Evolutionary conservation across 1,140 invertebrate species (phyloP), one percentile per base, ranked within the genome.

Genomic region (Heliothis subflexa): DNA sequence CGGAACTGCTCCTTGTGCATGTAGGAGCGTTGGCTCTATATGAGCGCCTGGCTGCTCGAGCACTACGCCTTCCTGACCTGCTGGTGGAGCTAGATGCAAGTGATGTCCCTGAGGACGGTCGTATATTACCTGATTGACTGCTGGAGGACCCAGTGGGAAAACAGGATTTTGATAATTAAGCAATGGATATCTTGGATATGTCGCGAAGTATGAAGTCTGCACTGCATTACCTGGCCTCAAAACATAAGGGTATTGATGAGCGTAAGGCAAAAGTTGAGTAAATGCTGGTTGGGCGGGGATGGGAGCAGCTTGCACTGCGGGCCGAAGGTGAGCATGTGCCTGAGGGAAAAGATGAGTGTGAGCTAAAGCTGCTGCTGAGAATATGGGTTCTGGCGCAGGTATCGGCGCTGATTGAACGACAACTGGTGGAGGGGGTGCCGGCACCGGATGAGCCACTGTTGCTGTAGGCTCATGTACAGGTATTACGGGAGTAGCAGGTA

Each of bases 131-230:
- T 88, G 90, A 9, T 82, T 79, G 25, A 84, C 78, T 9, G 83
- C 64, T 14, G 84, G 73, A 1, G 80, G 40, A 33, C 25, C 18
- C 21, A 90, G 14, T 10, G 88, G 91, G 59, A 88, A 75, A 3
- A 90, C 59, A 14, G 88, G 88, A 18, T 83, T 81, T 74, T 91
- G 91, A 50, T 91, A 91, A 62, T 93, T 93, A 1, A 91, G 73
- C 5, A 94, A 83, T 1, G 93, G 94, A 78, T 92, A 93, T 78
- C 89, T 89, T 9, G 94, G 94, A 75, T 91, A 95, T 0, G 89
- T 93, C 0, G 93, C 93, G 61, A 95, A 95, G 52, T 88, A 82
- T 4, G 94, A 95, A 16, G 92, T 91, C 70, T 95, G 94, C 0
- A 94, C 85, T 21, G 94, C 88, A 80, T 91, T 88, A 11, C 94